These are phyloP conservation scores for Arion vulgaris DNA, from an alignment of 1,140 invertebrate species.

Conservation along the genomic window DNA sequence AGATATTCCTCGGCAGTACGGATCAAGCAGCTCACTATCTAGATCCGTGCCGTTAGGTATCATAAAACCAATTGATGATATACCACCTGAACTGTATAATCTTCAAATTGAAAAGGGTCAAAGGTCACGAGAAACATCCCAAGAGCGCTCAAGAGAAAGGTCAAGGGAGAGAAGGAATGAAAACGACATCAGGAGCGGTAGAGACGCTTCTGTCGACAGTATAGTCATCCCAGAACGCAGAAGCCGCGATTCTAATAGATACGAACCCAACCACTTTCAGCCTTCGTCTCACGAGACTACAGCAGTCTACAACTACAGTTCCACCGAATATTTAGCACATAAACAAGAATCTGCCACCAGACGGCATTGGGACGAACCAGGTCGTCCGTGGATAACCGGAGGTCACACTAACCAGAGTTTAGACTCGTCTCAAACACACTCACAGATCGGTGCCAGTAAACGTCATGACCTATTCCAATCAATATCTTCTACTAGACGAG, in stretches of 20 bases:
- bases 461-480: slow-evolving; percentile 41
- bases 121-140: slow-evolving; percentile 9
- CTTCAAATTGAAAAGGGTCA: background rate
- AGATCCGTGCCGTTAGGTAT: slow-evolving; percentile 72
- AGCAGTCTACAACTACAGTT: slow-evolving; percentile 60
- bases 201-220: background rate
- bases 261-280: background rate
- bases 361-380: slow-evolving; percentile 37
- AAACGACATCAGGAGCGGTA: background rate
- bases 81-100: slow-evolving; percentile 13
- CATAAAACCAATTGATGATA: slow-evolving; percentile 66
- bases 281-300: background rate
- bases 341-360: slow-evolving; percentile 55
- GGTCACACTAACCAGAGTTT: slow-evolving; percentile 8
- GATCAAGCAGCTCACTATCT: slow-evolving; percentile 6
- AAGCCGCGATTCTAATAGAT: background rate
- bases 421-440: background rate
- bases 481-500: background rate
- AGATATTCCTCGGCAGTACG: slow-evolving; percentile 59
- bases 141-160: slow-evolving; percentile 22
- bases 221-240: slow-evolving; percentile 2
- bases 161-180: slow-evolving; percentile 39
- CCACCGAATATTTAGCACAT: slow-evolving; percentile 68
- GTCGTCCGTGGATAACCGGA: background rate
- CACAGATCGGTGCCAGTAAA: slow-evolving; percentile 36